phyloP scores from a whole-genome alignment of 2,888 invertebrate species.

The Salticus scenicus region DNA sequence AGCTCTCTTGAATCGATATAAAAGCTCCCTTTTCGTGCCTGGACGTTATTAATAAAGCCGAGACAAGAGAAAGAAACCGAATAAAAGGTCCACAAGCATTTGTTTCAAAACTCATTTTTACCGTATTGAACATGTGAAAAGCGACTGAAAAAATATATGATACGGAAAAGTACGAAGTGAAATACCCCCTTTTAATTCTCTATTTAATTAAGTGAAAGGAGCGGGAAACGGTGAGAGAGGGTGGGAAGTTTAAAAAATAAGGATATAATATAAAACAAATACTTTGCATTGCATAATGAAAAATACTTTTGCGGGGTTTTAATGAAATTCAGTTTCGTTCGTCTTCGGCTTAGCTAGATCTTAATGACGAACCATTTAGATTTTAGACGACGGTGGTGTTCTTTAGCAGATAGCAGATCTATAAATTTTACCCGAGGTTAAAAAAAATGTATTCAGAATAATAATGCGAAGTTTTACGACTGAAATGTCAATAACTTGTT shows the following conservation, averaged over 20 bases:
- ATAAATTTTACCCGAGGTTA: too few species aligned
- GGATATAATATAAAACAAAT: constrained; percentile 68
- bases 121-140: constrained; percentile 26
- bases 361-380: constrained; percentile 7
- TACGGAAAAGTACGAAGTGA: constrained; percentile 25
- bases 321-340: constrained; percentile 62
- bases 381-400: background rate
- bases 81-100: constrained; percentile 29
- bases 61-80: constrained; percentile 41
- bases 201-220: constrained; percentile 64
- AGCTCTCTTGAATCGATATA: constrained; percentile 43
- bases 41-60: constrained; percentile 61
- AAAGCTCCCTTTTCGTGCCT: constrained; percentile 44
- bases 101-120: constrained; percentile 39
- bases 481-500: background rate
- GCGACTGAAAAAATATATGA: constrained; percentile 20
- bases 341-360: background rate
- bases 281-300: constrained; percentile 68
- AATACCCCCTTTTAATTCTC: constrained; percentile 44
- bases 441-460: too few species aligned
- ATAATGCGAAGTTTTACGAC: background rate
- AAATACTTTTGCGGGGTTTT: constrained; percentile 62
- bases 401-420: background rate
- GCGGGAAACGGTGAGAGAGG: background rate
- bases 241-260: constrained; percentile 51